Evolutionary conservation across 2,113 vertebrate species (phyloP).

Genomic region (Toxostoma redivivum): DNA sequence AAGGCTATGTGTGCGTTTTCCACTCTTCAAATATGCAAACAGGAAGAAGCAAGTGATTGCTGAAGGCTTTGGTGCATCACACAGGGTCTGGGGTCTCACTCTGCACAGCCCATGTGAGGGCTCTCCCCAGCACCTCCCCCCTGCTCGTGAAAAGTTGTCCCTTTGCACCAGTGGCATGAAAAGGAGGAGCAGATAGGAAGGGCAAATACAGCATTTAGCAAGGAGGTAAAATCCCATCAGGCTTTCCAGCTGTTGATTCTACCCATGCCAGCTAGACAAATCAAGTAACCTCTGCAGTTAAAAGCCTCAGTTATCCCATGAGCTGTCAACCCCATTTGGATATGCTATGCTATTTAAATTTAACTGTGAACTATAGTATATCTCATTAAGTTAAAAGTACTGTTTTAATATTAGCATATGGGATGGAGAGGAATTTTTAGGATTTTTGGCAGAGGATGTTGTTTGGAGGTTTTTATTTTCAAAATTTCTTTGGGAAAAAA

Average conservation of each 20-base stretch:
- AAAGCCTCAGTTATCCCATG: not conserved
- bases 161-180: not conserved
- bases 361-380: not conserved
- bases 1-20: not conserved
- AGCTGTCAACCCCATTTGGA: not conserved
- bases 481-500: not conserved
- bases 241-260: not conserved
- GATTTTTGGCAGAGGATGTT: not conserved
- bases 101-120: not conserved
- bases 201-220: not conserved
- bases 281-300: not conserved
- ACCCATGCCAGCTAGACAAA: not conserved
- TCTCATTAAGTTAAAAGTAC: not conserved
- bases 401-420: not conserved
- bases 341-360: not conserved
- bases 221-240: not conserved
- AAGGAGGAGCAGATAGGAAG: not conserved
- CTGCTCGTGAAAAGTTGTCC: not conserved
- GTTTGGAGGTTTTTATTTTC: not conserved
- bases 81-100: fast-evolving
- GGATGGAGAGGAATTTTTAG: not conserved
- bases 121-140: not conserved
- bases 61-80: not conserved
- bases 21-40: not conserved
- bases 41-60: not conserved